These are phyloP conservation scores for Pseudorhombus dupliciocellatus DNA, from an alignment of 2,113 vertebrate genomes.

Conservation along the genomic window DNA sequence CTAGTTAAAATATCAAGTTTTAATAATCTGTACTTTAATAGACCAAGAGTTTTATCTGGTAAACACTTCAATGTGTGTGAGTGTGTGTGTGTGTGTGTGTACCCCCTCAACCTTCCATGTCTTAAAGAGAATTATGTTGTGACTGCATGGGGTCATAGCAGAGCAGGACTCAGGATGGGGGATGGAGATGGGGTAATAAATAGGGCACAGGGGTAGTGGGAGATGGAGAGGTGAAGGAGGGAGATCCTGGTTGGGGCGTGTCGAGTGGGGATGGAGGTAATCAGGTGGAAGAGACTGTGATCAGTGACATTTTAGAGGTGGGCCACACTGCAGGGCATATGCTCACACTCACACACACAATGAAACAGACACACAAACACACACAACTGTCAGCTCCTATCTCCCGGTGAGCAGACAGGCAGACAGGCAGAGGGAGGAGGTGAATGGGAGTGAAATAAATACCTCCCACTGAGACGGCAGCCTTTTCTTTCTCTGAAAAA, in stretches of 20 bases:
- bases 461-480: slow-evolving; percentile 44
- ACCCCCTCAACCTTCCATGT: slow-evolving; percentile 4
- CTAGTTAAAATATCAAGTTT: slow-evolving; percentile 38
- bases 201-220: slow-evolving; percentile 32
- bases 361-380: slow-evolving; percentile 20
- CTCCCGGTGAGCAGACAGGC: slow-evolving; percentile 54
- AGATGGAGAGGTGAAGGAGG: not conserved
- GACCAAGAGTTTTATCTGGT: slow-evolving; percentile 9
- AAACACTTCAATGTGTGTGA: not conserved
- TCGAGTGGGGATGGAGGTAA: slow-evolving; percentile 30
- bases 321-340: slow-evolving; percentile 66
- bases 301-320: slow-evolving; percentile 78
- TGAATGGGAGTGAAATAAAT: slow-evolving; percentile 54
- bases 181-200: slow-evolving; percentile 20
- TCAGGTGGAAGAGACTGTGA: slow-evolving; percentile 75
- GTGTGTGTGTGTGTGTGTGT: not conserved
- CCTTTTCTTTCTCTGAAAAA: slow-evolving; percentile 33
- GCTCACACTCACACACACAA: slow-evolving; percentile 24
- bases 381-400: slow-evolving; percentile 67
- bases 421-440: slow-evolving; percentile 44
- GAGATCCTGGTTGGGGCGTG: not conserved
- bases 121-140: not conserved
- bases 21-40: slow-evolving; percentile 12
- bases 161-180: slow-evolving; percentile 9
- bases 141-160: slow-evolving; percentile 18